Conservation (phyloP, 2,888 invertebrate species). For the Chydorus sphaericus region DNA sequence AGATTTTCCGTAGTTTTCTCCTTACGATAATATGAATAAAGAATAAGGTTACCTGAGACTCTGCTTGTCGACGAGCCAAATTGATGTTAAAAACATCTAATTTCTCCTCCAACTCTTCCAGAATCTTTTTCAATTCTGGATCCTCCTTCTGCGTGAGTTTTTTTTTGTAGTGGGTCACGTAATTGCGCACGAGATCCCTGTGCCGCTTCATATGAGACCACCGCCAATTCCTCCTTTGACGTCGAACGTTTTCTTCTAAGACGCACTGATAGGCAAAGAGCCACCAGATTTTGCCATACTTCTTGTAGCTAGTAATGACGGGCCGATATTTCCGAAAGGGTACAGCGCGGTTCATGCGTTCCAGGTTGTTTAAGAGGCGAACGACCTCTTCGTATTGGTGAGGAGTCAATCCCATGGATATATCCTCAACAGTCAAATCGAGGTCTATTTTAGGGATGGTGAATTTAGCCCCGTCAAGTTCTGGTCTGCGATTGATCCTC, state of each 20-base stretch:
- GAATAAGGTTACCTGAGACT: slow-evolving; percentile 52
- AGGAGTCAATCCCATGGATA: slow-evolving; percentile 49
- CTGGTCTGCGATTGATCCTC: slow-evolving; percentile 83
- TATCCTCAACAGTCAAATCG: slow-evolving; percentile 60
- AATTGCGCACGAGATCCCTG: slow-evolving; percentile 51
- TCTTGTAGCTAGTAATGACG: slow-evolving; percentile 43
- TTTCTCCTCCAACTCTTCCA: slow-evolving; percentile 56
- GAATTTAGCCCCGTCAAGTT: slow-evolving; percentile 63
- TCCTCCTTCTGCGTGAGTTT: slow-evolving; percentile 45
- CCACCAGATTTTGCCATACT: slow-evolving; percentile 63
- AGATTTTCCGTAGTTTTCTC: background rate
- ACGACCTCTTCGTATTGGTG: slow-evolving; percentile 79
- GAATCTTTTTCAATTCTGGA: slow-evolving; percentile 35
- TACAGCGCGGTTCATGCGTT: slow-evolving; percentile 61
- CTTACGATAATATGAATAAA: slow-evolving; percentile 14
- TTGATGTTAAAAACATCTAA: slow-evolving; percentile 85
- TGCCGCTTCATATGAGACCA: slow-evolving; percentile 78
- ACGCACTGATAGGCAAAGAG: slow-evolving; percentile 72
- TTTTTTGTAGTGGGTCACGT: slow-evolving; percentile 46
- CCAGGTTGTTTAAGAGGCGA: slow-evolving; percentile 76
- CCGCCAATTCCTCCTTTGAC: slow-evolving; percentile 66
- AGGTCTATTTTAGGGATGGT: slow-evolving; percentile 72
- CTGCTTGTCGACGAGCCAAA: slow-evolving; percentile 73
- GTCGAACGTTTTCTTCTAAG: slow-evolving; percentile 61
- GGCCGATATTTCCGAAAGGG: slow-evolving; percentile 78